phyloP scores from a whole-genome alignment of 1,140 invertebrate genomes.

The Dinoponera quadriceps region DNA sequence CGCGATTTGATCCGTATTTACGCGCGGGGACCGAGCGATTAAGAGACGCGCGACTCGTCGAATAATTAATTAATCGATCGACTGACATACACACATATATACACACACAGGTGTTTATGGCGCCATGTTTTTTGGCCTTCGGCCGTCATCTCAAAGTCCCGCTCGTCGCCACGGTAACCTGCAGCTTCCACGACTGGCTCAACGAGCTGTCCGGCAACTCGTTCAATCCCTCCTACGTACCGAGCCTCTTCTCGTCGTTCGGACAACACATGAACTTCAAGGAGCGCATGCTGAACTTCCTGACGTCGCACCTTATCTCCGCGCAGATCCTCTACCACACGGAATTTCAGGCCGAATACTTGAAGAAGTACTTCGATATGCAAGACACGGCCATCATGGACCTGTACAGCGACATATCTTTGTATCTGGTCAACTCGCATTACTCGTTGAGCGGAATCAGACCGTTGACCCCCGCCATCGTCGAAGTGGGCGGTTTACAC shows the following conservation, averaged over 20 bases:
- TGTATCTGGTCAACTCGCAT: constrained; percentile 87
- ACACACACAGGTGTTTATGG: constrained; percentile 70
- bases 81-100: constrained; percentile 6
- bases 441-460: constrained; percentile 84
- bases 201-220: constrained; percentile 87
- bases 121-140: constrained; percentile 85
- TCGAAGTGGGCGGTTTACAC: constrained; percentile 88
- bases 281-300: constrained; percentile 86
- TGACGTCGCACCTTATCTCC: constrained; percentile 13
- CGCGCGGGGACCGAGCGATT: neutral
- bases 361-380: constrained; percentile 81
- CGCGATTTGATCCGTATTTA: neutral
- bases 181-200: constrained; percentile 86
- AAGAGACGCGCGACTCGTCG: neutral
- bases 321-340: constrained; percentile 61
- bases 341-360: constrained; percentile 57
- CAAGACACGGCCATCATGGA: constrained; percentile 79
- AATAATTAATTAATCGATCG: constrained; percentile 9
- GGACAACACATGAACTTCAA: constrained; percentile 88
- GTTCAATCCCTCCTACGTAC: constrained; percentile 85
- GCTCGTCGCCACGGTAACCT: constrained; percentile 87
- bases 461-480: constrained; percentile 83
- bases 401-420: constrained; percentile 83
- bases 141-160: constrained; percentile 87
- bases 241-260: constrained; percentile 82